A percentile compares a stretch with the other conserved stretches of the same genome.
phyloP scores from a whole-genome alignment of 2,888 invertebrate genomes.

The Andrena bicolor region DNA sequence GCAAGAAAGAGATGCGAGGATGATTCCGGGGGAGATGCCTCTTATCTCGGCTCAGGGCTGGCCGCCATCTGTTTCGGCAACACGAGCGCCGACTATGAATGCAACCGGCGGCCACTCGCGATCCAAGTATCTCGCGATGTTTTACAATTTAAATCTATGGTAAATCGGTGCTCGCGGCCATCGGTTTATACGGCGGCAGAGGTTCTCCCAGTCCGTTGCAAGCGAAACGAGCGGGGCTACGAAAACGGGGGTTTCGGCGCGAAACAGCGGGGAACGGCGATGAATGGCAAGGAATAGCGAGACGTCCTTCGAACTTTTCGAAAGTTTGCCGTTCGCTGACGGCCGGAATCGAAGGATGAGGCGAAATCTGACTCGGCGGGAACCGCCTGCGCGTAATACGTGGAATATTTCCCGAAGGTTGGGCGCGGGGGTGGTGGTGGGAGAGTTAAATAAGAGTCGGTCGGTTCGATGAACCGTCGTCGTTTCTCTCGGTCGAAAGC shows the following conservation, averaged over 20 bases:
- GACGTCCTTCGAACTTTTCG: too few relatives aligned
- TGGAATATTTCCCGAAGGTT: constrained; percentile 16
- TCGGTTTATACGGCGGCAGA: not conserved
- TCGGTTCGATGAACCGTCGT: constrained; percentile 39
- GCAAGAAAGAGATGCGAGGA: not conserved
- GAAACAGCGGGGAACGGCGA: not conserved
- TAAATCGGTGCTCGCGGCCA: constrained; percentile 7
- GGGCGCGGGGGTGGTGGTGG: too few relatives aligned
- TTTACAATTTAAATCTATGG: constrained; percentile 29
- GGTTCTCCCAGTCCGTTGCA: not conserved
- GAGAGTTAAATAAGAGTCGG: constrained; percentile 35
- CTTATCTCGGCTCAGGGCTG: not conserved
- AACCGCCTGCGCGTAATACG: constrained; percentile 37
- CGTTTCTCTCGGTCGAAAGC: constrained; percentile 34
- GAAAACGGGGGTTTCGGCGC: not conserved
- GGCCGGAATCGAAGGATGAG: not conserved
- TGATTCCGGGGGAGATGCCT: not conserved
- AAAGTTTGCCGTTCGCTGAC: not conserved
- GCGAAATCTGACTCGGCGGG: constrained; percentile 21
- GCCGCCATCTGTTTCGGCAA: too few relatives aligned
- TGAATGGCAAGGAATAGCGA: not conserved
- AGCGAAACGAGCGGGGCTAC: not conserved
- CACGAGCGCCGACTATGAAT: not conserved
- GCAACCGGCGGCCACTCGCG: not conserved
- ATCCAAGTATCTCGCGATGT: not conserved